These are phyloP conservation scores for Dipus sagitta DNA, from an alignment of 2,797 vertebrate species.

Conservation along the genomic window DNA sequence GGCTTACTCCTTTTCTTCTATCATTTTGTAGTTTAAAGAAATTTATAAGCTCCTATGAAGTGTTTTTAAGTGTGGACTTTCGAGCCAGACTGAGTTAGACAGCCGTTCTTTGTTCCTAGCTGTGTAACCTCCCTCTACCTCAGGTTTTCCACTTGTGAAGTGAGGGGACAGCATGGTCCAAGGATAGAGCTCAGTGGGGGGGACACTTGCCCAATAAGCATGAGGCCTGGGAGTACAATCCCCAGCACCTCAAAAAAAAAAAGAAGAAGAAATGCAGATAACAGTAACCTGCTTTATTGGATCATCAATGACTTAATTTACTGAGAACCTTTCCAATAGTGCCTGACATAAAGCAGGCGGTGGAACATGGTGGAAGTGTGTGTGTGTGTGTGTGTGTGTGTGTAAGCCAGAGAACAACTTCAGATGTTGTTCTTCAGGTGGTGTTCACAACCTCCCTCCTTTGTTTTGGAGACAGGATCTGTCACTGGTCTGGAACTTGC, in stretches of 20 bases:
- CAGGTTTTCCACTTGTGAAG: not conserved
- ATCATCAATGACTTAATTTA: not conserved
- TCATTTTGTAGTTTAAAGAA: conserved; percentile 55
- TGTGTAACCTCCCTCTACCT: not conserved
- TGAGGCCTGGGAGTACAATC: not conserved
- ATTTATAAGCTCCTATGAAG: conserved; percentile 11
- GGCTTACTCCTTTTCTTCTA: not conserved
- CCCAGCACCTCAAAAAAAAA: not conserved
- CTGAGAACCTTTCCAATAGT: not conserved
- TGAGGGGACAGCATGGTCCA: not conserved
- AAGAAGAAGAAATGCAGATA: not conserved
- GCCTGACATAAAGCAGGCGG: conserved; percentile 8
- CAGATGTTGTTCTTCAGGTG: no score
- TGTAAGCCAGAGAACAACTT: no score
- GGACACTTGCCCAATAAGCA: not conserved
- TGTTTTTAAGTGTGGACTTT: not conserved
- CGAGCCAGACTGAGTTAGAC: not conserved
- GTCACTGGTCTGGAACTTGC: no score
- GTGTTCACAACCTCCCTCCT: no score
- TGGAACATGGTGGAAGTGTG: not conserved
- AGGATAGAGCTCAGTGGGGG: not conserved
- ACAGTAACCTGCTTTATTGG: not conserved
- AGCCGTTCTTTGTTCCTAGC: not conserved
- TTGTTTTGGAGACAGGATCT: no score
- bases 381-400: no score